phyloP scores from a whole-genome alignment of 2,888 invertebrate species.

The Fragum whitleyi region DNA sequence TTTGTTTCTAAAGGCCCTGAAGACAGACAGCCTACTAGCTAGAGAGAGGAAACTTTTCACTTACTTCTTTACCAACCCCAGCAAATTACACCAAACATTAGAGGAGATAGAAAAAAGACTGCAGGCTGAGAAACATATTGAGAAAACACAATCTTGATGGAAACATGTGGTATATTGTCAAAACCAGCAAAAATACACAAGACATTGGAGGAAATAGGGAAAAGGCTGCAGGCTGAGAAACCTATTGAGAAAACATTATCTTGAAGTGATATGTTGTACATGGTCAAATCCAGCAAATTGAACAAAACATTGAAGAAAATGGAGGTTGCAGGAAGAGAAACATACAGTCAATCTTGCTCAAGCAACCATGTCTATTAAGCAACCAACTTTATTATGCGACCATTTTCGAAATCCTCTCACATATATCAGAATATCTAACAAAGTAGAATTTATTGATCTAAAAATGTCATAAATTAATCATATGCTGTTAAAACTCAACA shows the following conservation, averaged over 20 bases:
- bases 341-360: too few relatives aligned
- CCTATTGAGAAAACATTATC: slow-evolving; percentile 37
- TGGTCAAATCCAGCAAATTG: slow-evolving; percentile 67
- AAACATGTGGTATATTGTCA: background rate
- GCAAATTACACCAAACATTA: slow-evolving; percentile 71
- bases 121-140: slow-evolving; percentile 68
- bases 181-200: slow-evolving; percentile 73
- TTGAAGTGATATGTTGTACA: background rate
- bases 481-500: too few relatives aligned
- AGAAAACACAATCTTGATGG: slow-evolving; percentile 24
- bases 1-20: slow-evolving; percentile 71
- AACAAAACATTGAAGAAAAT: slow-evolving; percentile 74
- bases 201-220: slow-evolving; percentile 73
- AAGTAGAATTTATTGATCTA: too few relatives aligned
- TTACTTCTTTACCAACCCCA: slow-evolving; percentile 79
- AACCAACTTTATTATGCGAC: too few relatives aligned
- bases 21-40: slow-evolving; percentile 73
- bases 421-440: too few relatives aligned
- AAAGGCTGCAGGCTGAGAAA: slow-evolving; percentile 73
- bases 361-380: too few relatives aligned
- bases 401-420: too few relatives aligned
- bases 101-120: slow-evolving; percentile 74
- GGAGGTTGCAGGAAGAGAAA: slow-evolving; percentile 72
- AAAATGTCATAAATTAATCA: too few relatives aligned
- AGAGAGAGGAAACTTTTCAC: slow-evolving; percentile 80